Base-by-base conservation (phyloP, 2,888 invertebrate genomes). In the Synanthedon tipuliformis region DNA sequence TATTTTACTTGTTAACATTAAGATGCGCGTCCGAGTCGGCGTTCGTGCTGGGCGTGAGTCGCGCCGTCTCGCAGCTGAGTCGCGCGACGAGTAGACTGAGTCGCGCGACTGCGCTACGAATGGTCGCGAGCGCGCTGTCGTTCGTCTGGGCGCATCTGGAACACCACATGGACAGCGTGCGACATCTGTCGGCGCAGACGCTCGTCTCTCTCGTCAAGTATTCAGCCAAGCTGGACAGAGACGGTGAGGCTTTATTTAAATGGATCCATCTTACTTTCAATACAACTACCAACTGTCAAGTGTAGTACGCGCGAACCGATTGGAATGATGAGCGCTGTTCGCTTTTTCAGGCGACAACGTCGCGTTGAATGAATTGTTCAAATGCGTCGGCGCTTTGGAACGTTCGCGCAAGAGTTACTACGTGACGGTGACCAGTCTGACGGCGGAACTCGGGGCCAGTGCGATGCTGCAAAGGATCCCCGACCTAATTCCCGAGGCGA, bases 151-250 rank as follows among this genome's bases (percentile, higher is more conserved):
- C 81, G 0, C 89, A 91, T 61, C 73, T 92, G 50, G 91, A 92
- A 51, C 91, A 92, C 73, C 87, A 88, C 63, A 87, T 91, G 69
- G 93, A 93, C 66, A 89, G 90, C 58, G 91, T 93, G 23, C 73
- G 91, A 1, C 90, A 91, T 63, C 74, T 91, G 52, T 77, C 90
- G 0, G 88, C 86, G 18, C 88, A 89, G 57, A 72, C 89, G 23
- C 71, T 86, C 41, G 63, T 57, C 0, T 60, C 64, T 27, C 60
- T 81, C 2, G 73, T 82, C 0, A 69, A 59, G 23, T 75, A 77
- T 57, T 76, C 77, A 53, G 64, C 68, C 0, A 58, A 52, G 1
- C 53, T 77, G 53, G 65, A 75, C 15, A 65, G 57, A 15, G 54
- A 66, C 56, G 88, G 88, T 88, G 62, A 54, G 10, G 34, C 34